These are phyloP conservation scores for Noctua fimbriata DNA, from an alignment of 2,888 invertebrate genomes.

Conservation along the genomic window DNA sequence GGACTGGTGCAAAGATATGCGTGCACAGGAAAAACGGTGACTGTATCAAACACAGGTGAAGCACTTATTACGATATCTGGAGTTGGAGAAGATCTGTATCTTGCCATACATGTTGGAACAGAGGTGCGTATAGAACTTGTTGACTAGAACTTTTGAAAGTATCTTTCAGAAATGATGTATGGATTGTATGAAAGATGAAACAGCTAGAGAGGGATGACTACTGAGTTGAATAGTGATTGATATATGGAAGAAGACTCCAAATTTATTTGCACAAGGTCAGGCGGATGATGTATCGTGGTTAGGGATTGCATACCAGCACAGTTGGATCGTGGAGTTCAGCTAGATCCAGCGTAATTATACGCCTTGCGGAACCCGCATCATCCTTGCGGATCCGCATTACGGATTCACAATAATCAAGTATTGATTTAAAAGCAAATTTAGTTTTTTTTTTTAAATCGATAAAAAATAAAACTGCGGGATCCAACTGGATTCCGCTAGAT, in stretches of 20 bases:
- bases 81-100: constrained; percentile 90
- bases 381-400: background rate
- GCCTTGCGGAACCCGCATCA: background rate
- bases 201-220: background rate
- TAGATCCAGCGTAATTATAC: background rate
- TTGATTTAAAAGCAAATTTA: background rate
- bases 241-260: background rate
- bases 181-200: background rate
- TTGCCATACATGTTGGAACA: constrained; percentile 90
- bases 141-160: background rate
- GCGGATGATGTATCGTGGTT: background rate
- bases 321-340: background rate
- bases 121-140: constrained; percentile 72
- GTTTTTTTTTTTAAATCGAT: background rate
- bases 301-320: background rate
- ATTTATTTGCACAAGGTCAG: no score
- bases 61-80: constrained; percentile 88
- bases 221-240: background rate
- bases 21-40: constrained; percentile 92
- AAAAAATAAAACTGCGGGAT: background rate
- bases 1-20: constrained; percentile 84
- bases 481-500: background rate
- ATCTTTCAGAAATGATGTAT: background rate
- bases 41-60: constrained; percentile 88
- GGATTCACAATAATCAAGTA: background rate